Base-by-base conservation (phyloP, 2,113 vertebrate species). In the Cyprinodon variegatus region DNA sequence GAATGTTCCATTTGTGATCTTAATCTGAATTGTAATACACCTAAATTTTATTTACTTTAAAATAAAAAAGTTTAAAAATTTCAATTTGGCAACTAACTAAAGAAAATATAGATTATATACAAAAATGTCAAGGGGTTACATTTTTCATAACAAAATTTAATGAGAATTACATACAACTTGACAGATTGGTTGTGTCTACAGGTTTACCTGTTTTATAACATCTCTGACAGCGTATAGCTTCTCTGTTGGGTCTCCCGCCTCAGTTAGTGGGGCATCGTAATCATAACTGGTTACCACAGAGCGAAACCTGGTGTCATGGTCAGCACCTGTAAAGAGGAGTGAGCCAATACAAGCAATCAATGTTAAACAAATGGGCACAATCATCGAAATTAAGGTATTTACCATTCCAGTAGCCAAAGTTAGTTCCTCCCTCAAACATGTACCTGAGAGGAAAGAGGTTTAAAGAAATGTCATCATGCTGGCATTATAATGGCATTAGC, bases 391-490 rank as follows among this genome's bases (percentile, higher is more conserved):
- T n/a, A 36, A 38, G 13, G 36, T 61, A 14, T n/a, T 83, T 90
- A 99, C 98, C 98, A 0, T 96, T 99, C 98, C 98, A 99, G 90
- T 97, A 99, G 74, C 96, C 97, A 46, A 99, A 99, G 90, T 98
- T 99, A 0, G 97, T 98, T 53, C 98, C 98, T 69, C 97, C 98
- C 48, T 98, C 97, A 93, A 99, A 99, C 97, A 99, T 99, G 91
- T 99, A 99, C 97, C 98, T 99, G 83, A 0, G 43, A 75, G 5
- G 17, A 87, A 61, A 79, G 41, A 29, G 29, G 9, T 3, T 11
- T 48, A 57, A 20, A 57, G 17, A 57, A 20, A n/a, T 53, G 9
- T 17, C 15, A 20, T 53, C n/a, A 20, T n/a, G n/a, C n/a, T n/a
- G n/a, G n/a, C n/a, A n/a, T n/a, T n/a, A n/a, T n/a, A n/a, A n/a